Percentiles rank a stretch among this genome's conserved stretches.
Evolutionary conservation across 2,797 vertebrate species (phyloP).

Genomic region (Strix occidentalis): DNA sequence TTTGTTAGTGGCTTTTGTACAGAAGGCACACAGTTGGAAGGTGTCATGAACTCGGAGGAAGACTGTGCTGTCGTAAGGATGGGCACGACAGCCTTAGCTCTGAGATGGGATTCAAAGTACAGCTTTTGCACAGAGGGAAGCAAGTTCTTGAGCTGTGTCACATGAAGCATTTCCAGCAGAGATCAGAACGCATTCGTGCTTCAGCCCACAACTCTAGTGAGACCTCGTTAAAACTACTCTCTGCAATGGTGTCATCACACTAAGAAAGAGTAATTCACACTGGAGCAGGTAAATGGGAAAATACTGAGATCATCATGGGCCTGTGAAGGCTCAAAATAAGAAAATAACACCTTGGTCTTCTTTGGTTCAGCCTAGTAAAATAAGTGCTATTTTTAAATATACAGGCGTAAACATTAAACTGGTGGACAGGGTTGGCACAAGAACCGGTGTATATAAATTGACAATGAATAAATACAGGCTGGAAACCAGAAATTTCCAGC

Average conservation of each 20-base stretch:
- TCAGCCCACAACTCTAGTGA: not conserved
- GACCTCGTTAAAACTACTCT: not conserved
- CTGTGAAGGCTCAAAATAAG: not conserved
- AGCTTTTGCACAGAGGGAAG: not conserved
- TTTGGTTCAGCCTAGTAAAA: not conserved
- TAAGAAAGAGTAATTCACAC: not conserved
- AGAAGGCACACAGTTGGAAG: not conserved
- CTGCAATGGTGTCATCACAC: not conserved
- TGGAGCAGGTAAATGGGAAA: not conserved
- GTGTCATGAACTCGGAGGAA: not conserved
- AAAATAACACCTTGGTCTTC: not conserved
- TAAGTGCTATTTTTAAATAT: not conserved
- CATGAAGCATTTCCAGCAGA: not conserved
- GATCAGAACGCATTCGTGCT: not conserved
- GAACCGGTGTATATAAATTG: not conserved
- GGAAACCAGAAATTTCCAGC: not conserved
- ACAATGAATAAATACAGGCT: not conserved
- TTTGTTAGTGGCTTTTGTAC: not conserved
- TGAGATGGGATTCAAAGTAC: not conserved
- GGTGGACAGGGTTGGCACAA: not conserved
- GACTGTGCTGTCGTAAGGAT: rapidly evolving
- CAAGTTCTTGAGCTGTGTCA: not conserved
- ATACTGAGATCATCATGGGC: not conserved
- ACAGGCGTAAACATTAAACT: not conserved
- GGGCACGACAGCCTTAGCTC: not conserved